Base-by-base conservation (phyloP, 1,140 invertebrate genomes). In the Drosophila ironensis region DNA sequence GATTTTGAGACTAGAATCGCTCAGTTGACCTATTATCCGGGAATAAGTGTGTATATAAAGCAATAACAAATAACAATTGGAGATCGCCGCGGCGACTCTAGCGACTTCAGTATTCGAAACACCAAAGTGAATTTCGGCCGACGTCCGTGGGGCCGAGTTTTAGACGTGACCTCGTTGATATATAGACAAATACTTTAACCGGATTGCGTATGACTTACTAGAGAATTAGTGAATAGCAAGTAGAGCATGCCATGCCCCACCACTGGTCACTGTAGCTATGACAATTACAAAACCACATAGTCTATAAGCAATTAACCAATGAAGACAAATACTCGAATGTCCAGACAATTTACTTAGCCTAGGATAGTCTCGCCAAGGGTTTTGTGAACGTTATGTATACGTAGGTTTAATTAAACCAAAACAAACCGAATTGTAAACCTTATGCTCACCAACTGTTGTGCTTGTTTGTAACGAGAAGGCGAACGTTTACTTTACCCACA, bases 371-470 rank as follows among this genome's bases (percentile, higher is more conserved):
- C 61, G 56, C 60, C 48, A 75, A 56, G 42, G 46, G 38, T 51
- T 63, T 84, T 73, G n/a, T n/a, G 33, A 77, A 73, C 48, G 69
- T 67, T 51, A 54, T 51, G 50, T 56, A 68, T 35, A 47, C 33
- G 17, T 70, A 63, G 64, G 41, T 22, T 70, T 41, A 47, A 35
- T 6, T 25, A 37, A 47, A 63, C 41, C 24, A 37, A 74, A 35
- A 4, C 25, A 37, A 47, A 63, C 41, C 24, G 37, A 74, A 68
- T 86, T 86, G 80, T 86, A 86, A 86, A 86, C 80, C 80, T 86
- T 86, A 86, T 86, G 80, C 80, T 86, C 80, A 86, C 80, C 80
- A 80, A 75, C 78, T 86, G 74, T 86, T 74, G 81, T 80, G 80
- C 80, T 82, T 84, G 72, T 81, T 75, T 53, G 66, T 56, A 54